These are phyloP conservation scores for Ectemnius cavifrons DNA, from an alignment of 2,888 invertebrate species.

Conservation along the genomic window DNA sequence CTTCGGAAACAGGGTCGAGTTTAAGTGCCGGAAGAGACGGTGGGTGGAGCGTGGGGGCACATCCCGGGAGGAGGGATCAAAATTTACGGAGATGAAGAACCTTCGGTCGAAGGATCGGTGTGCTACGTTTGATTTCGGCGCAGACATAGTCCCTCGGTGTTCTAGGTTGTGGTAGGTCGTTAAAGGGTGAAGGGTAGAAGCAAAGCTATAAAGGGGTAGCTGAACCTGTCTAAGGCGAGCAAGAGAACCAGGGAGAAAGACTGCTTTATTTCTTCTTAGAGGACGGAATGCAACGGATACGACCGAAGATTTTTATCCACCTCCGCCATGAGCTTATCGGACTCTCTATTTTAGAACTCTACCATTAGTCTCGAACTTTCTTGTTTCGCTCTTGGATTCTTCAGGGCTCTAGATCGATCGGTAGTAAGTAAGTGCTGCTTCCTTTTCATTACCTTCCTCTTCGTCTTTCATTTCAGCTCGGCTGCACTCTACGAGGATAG, in stretches of 20 bases:
- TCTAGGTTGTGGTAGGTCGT: slow-evolving; percentile 12
- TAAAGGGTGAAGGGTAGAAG: slow-evolving; percentile 7
- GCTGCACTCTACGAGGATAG: neutral
- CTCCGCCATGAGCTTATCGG: slow-evolving; percentile 11
- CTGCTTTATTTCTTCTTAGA: too few relatives aligned
- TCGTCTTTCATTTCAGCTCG: slow-evolving; percentile 9
- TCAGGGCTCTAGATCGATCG: slow-evolving; percentile 15
- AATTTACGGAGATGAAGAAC: slow-evolving; percentile 23
- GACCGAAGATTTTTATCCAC: slow-evolving; percentile 7
- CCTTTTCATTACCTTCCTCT: slow-evolving; percentile 20
- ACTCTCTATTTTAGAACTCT: slow-evolving; percentile 18
- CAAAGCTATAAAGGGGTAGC: neutral
- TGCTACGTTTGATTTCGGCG: slow-evolving; percentile 14
- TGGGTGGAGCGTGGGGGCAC: too few relatives aligned
- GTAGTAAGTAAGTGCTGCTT: slow-evolving; percentile 12
- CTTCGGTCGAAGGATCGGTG: slow-evolving; percentile 10
- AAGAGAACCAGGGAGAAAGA: too few relatives aligned
- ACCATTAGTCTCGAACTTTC: slow-evolving; percentile 12
- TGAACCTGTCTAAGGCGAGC: too few relatives aligned
- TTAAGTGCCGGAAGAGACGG: too few relatives aligned
- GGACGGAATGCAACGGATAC: slow-evolving; percentile 15
- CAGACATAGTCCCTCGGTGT: neutral
- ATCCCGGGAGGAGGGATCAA: slow-evolving; percentile 3
- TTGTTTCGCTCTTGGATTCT: neutral
- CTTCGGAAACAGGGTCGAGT: slow-evolving; percentile 14